A percentile compares a stretch with the other conserved stretches of the same genome.
These are phyloP conservation scores for Formicarius rufipectus DNA, from an alignment of 2,113 vertebrate genomes.

Conservation along the genomic window DNA sequence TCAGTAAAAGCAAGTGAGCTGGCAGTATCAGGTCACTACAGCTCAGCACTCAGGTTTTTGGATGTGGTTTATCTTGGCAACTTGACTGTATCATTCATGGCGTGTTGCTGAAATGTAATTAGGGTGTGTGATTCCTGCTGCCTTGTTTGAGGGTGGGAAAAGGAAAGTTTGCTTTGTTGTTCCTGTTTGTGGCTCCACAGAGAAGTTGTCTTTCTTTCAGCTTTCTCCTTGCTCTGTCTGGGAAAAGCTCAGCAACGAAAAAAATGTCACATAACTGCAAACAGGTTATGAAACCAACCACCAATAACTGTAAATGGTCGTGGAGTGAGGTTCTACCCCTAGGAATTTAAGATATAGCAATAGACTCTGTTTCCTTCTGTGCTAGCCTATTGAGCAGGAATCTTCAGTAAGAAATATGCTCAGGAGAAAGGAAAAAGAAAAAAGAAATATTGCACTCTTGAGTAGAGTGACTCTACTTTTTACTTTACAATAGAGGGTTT, in stretches of 20 bases:
- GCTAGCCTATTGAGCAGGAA: background rate
- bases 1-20: background rate
- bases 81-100: background rate
- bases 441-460: background rate
- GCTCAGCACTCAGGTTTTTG: background rate
- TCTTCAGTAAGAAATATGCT: background rate
- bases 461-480: background rate
- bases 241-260: background rate
- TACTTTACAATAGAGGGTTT: background rate
- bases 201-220: background rate
- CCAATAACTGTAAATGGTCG: background rate
- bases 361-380: background rate
- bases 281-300: background rate
- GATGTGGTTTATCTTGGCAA: background rate
- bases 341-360: background rate
- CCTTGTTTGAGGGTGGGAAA: background rate
- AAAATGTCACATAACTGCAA: background rate
- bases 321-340: rapidly evolving
- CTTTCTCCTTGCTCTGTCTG: background rate
- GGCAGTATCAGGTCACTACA: background rate
- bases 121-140: background rate
- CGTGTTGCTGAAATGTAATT: background rate
- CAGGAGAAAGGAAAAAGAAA: background rate
- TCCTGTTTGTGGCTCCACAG: background rate
- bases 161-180: background rate